These are phyloP conservation scores for Dasyurus viverrinus DNA, from an alignment of 2,113 vertebrate species.

Conservation along the genomic window DNA sequence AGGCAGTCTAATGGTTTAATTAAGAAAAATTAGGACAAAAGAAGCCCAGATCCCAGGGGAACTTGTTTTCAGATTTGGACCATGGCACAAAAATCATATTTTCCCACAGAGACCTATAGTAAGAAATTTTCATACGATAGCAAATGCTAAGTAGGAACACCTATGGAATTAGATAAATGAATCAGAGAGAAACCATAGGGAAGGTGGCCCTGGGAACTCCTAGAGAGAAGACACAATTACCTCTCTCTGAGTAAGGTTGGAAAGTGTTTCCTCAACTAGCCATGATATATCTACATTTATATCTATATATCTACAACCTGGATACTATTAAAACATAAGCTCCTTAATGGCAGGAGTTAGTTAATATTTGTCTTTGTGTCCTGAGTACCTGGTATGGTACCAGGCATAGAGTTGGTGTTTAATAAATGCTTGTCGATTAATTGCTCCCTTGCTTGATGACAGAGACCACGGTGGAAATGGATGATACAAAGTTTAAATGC, in stretches of 20 bases:
- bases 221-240: constrained; percentile 28
- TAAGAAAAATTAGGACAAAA: constrained; percentile 73
- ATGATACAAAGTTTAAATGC: neutral
- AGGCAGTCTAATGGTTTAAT: constrained; percentile 74
- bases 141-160: constrained; percentile 48
- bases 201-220: constrained; percentile 49
- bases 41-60: constrained; percentile 51
- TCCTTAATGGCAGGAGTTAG: neutral
- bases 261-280: neutral
- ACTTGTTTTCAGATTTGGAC: constrained; percentile 39
- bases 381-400: neutral
- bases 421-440: neutral
- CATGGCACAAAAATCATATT: neutral
- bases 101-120: constrained; percentile 32
- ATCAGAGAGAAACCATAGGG: neutral
- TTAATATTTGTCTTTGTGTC: neutral
- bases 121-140: constrained; percentile 21
- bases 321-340: neutral
- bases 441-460: neutral
- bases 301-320: neutral
- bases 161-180: constrained; percentile 68
- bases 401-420: neutral
- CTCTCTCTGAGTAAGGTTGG: neutral
- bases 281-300: neutral
- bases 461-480: neutral